Percentiles rank a stretch among this genome's conserved stretches.
Evolutionary conservation across 2,888 invertebrate genomes (phyloP).

Genomic region (Parnassius glacialis): DNA sequence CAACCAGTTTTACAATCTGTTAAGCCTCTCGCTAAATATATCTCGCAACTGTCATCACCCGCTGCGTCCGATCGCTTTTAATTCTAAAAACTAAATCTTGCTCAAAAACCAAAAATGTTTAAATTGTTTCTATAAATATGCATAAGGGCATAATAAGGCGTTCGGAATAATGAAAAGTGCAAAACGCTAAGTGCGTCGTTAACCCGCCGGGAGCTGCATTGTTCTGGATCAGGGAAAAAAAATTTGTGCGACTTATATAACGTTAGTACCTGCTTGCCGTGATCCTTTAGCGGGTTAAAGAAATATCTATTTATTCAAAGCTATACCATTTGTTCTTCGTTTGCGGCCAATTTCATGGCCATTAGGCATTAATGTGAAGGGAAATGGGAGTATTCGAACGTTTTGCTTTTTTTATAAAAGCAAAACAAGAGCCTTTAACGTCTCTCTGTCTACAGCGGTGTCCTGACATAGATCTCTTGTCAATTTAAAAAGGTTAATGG

Average conservation of each 20-base stretch:
- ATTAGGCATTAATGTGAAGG: constrained; percentile 19
- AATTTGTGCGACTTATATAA: constrained; percentile 1
- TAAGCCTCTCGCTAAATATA: too few species aligned
- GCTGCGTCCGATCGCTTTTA: background rate
- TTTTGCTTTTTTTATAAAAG: constrained; percentile 1
- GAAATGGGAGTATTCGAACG: background rate
- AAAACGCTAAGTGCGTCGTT: constrained; percentile 39
- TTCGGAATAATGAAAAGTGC: constrained; percentile 20
- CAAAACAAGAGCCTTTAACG: too few species aligned
- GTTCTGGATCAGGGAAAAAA: constrained; percentile 35
- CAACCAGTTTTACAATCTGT: too few species aligned
- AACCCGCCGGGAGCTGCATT: constrained; percentile 37
- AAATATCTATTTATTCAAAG: constrained; percentile 19
- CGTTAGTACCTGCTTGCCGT: background rate
- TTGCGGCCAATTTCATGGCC: constrained; percentile 23
- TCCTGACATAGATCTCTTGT: too few species aligned
- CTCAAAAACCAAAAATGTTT: constrained; percentile 18
- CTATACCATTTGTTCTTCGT: constrained; percentile 10
- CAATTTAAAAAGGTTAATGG: too few species aligned
- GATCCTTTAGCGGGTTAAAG: constrained; percentile 4
- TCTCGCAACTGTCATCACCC: background rate
- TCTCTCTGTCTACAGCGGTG: too few species aligned
- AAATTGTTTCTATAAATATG: constrained; percentile 35
- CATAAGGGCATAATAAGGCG: constrained; percentile 34
- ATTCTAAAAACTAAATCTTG: background rate